phyloP scores from a whole-genome alignment of 1,140 invertebrate genomes.

The Neomicropteryx cornuta region DNA sequence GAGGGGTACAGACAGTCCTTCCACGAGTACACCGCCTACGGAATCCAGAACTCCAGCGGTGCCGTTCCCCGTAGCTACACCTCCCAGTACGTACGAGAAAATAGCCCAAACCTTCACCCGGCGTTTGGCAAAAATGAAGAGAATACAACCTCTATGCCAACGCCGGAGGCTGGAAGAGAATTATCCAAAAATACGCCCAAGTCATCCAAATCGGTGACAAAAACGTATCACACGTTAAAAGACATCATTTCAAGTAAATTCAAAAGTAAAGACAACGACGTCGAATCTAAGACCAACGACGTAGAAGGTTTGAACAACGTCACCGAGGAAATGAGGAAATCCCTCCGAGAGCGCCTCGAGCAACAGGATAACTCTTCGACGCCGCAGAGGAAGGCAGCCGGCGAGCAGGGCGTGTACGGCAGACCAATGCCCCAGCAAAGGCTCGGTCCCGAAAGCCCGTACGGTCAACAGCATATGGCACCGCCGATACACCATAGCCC shows the following conservation, averaged over 20 bases:
- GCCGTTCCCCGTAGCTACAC: too few relatives aligned
- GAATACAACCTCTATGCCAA: too few relatives aligned
- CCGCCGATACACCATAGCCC: too few relatives aligned
- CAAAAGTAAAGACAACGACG: conserved; percentile 48
- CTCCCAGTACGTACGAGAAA: too few relatives aligned
- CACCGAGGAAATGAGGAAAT: conserved; percentile 47
- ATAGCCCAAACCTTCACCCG: too few relatives aligned
- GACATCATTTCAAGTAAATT: conserved; percentile 77
- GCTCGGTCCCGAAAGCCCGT: conserved; percentile 26
- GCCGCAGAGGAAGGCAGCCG: conserved; percentile 24
- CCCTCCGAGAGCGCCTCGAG: conserved; percentile 24
- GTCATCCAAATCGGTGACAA: conserved; percentile 52
- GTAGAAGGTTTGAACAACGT: conserved; percentile 52
- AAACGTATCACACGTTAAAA: conserved; percentile 74
- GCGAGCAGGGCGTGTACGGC: conserved; percentile 44
- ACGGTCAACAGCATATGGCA: conserved; percentile 16
- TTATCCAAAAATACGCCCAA: conserved; percentile 42
- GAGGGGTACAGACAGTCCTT: conserved; percentile 13
- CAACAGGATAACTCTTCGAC: conserved; percentile 30
- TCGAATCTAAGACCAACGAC: conserved; percentile 35
- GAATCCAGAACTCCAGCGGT: conserved; percentile 36
- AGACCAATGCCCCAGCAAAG: conserved; percentile 40
- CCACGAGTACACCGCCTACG: conserved; percentile 22
- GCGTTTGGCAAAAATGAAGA: too few relatives aligned
- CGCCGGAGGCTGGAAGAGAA: conserved; percentile 40